These are phyloP conservation scores for Drosophila funebris DNA, from an alignment of 1,140 invertebrate genomes.

Conservation along the genomic window DNA sequence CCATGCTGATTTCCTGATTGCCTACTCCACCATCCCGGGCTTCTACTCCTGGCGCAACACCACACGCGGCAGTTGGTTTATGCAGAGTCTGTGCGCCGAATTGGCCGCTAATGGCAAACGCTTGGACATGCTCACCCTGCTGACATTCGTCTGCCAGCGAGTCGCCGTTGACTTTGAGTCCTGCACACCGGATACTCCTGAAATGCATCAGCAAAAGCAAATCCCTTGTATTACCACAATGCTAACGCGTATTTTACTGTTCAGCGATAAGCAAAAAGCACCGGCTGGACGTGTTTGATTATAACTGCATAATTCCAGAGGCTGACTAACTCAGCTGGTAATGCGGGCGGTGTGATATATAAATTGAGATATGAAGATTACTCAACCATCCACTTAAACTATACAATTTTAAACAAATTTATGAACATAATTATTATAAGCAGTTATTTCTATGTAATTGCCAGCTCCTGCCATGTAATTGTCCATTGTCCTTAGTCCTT, in stretches of 20 bases:
- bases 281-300: slow-evolving; percentile 61
- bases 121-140: slow-evolving; percentile 92
- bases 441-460: slow-evolving; percentile 14
- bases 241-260: slow-evolving; percentile 92
- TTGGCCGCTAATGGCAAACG: slow-evolving; percentile 89
- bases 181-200: slow-evolving; percentile 91
- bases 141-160: slow-evolving; percentile 94
- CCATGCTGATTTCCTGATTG: slow-evolving; percentile 97
- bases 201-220: slow-evolving; percentile 97
- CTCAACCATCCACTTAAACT: neutral
- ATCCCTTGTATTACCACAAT: slow-evolving; percentile 97
- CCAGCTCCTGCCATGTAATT: slow-evolving; percentile 36
- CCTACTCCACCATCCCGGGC: slow-evolving; percentile 96
- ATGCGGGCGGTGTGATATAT: slow-evolving; percentile 39
- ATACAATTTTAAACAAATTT: neutral
- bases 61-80: slow-evolving; percentile 97
- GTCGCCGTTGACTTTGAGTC: slow-evolving; percentile 96
- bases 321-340: slow-evolving; percentile 17
- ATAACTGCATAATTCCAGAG: neutral
- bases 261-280: slow-evolving; percentile 85
- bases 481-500: slow-evolving; percentile 8
- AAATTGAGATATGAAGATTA: slow-evolving; percentile 3
- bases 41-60: slow-evolving; percentile 98
- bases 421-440: neutral
- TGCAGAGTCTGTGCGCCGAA: slow-evolving; percentile 95